phyloP scores from a whole-genome alignment of 2,797 vertebrate species.

The Loriculus beryllinus region DNA sequence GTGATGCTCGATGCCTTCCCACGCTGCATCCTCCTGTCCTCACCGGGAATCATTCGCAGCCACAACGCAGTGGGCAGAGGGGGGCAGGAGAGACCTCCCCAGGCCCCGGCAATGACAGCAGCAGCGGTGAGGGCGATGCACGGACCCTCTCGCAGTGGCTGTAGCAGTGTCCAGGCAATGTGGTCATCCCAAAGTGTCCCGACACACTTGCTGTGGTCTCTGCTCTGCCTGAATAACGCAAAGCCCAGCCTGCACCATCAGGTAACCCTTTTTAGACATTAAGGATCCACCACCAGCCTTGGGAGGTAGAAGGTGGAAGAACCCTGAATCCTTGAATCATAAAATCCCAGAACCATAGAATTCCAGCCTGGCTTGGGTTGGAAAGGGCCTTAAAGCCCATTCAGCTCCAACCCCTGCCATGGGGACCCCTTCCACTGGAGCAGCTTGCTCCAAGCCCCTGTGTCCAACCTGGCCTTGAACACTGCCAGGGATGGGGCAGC shows the following conservation, averaged over 20 bases:
- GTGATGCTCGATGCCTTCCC: fast-evolving
- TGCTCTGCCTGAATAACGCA: not conserved
- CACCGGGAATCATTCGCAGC: not conserved
- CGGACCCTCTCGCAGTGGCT: fast-evolving
- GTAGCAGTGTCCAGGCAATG: fast-evolving
- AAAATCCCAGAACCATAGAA: not conserved
- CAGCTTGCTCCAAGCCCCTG: not conserved
- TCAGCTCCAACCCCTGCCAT: not conserved
- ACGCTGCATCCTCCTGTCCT: fast-evolving
- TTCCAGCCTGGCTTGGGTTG: not conserved
- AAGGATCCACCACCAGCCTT: not conserved
- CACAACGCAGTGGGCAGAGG: not conserved
- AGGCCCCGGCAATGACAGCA: not conserved
- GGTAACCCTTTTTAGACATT: no score
- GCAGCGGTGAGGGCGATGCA: not conserved
- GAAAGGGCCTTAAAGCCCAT: not conserved
- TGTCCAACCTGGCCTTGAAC: not conserved
- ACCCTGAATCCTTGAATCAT: not conserved
- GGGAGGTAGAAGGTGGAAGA: not conserved
- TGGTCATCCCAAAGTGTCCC: not conserved
- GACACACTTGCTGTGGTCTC: fast-evolving
- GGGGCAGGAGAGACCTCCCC: not conserved
- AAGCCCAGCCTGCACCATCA: not conserved
- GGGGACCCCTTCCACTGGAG: not conserved
- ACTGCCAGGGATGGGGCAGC: not conserved